These are phyloP conservation scores for Lobophora halterata DNA, from an alignment of 2,888 invertebrate genomes.

Conservation along the genomic window DNA sequence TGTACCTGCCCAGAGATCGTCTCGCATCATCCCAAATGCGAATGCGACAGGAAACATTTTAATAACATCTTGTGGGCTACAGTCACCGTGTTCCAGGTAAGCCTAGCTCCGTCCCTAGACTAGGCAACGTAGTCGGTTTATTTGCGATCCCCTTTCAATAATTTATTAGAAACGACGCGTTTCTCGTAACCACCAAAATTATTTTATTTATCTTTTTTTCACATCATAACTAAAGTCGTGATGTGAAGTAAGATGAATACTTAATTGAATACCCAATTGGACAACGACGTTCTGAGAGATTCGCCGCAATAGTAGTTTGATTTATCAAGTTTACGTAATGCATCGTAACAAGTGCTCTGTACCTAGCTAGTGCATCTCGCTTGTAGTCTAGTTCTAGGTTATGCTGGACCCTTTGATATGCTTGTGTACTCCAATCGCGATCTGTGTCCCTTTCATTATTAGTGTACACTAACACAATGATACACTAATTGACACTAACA, in stretches of 20 bases:
- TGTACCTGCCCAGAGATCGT: slow-evolving; percentile 97
- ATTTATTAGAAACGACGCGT: slow-evolving; percentile 64
- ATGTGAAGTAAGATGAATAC: slow-evolving; percentile 45
- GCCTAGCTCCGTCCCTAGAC: slow-evolving; percentile 68
- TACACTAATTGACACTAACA: slow-evolving; percentile 71
- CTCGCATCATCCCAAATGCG: slow-evolving; percentile 93
- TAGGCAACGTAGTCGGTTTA: slow-evolving; percentile 63
- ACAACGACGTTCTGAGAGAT: slow-evolving; percentile 57
- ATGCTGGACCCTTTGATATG: slow-evolving; percentile 65
- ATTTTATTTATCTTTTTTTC: slow-evolving; percentile 48
- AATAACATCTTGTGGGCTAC: slow-evolving; percentile 99
- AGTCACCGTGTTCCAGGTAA: slow-evolving; percentile 98
- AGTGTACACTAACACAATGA: slow-evolving; percentile 70
- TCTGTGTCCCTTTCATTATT: slow-evolving; percentile 69
- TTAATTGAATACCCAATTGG: slow-evolving; percentile 18
- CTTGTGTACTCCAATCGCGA: slow-evolving; percentile 77
- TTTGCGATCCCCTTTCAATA: slow-evolving; percentile 71
- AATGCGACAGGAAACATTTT: slow-evolving; percentile 99
- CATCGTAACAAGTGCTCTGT: slow-evolving; percentile 65
- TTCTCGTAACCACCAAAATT: slow-evolving; percentile 55
- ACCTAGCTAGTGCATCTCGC: slow-evolving; percentile 76
- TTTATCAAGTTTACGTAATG: slow-evolving; percentile 48
- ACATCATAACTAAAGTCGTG: slow-evolving; percentile 35
- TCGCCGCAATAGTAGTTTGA: slow-evolving; percentile 47
- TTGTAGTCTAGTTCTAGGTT: slow-evolving; percentile 54